Evolutionary conservation across 2,113 vertebrate genomes (phyloP).

Genomic region (Lepus europaeus): DNA sequence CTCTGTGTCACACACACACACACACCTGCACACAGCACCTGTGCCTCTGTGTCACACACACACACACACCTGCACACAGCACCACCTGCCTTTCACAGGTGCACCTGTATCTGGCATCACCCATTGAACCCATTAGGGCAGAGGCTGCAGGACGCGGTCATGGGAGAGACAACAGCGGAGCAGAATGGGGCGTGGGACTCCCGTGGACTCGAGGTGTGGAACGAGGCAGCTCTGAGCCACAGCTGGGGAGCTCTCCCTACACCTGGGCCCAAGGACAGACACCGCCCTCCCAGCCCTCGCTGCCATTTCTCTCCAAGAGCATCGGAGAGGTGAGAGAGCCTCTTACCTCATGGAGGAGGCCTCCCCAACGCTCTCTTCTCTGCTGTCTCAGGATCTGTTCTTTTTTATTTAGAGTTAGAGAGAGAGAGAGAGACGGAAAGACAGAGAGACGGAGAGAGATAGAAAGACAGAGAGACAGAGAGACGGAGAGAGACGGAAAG

Average conservation of each 20-base stretch:
- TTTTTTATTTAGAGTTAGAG: no score
- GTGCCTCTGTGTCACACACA: no score
- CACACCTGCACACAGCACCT: no score
- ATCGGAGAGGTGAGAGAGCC: no score
- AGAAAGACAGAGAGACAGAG: no score
- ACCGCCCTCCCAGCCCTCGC: neutral
- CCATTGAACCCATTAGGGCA: neutral
- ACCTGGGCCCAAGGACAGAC: neutral
- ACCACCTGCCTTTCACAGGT: neutral
- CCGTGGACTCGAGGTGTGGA: neutral
- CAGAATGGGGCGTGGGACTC: fast-evolving
- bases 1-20: no score
- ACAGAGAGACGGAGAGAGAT: no score
- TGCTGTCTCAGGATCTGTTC: no score
- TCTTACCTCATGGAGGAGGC: neutral
- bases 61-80: neutral
- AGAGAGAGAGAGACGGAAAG: no score
- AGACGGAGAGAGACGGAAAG: no score
- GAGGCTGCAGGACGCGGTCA: fast-evolving
- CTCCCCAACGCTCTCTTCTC: neutral
- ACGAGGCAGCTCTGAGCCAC: fast-evolving
- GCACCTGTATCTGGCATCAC: fast-evolving
- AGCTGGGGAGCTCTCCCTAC: fast-evolving
- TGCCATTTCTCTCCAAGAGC: neutral
- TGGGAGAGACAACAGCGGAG: fast-evolving